These are phyloP conservation scores for Parazoanthus atlanticus DNA, from an alignment of 92 coral and sea anemone species.

Conservation along the genomic window DNA sequence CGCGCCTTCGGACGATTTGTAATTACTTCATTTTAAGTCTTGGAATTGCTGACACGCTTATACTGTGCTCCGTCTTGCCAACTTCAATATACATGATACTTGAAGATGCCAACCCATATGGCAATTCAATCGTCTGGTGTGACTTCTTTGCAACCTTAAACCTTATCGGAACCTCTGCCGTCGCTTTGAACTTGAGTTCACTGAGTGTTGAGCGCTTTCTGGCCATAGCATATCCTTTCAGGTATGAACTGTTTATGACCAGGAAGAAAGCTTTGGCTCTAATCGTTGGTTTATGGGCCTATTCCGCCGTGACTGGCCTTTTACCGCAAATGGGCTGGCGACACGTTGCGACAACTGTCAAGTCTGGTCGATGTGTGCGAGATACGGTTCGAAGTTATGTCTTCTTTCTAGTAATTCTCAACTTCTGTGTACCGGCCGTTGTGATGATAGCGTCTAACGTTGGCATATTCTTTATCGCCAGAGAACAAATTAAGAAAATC, in stretches of 20 bases:
- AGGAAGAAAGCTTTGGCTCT: conserved; percentile 44
- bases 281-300: conserved; percentile 64
- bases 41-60: conserved; percentile 71
- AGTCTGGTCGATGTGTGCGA: conserved; percentile 32
- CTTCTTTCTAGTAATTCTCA: conserved; percentile 56
- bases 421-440: conserved; percentile 77
- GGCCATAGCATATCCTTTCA: conserved; percentile 74
- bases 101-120: conserved; percentile 46
- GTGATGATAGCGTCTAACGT: conserved; percentile 63
- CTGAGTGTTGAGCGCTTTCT: conserved; percentile 75
- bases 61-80: conserved; percentile 67
- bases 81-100: conserved; percentile 58
- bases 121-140: conserved; percentile 62
- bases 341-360: conserved; percentile 22
- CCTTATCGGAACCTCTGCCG: conserved; percentile 68
- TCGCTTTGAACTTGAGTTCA: conserved; percentile 72
- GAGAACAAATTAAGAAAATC: conserved; percentile 68
- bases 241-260: conserved; percentile 68
- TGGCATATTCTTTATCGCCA: conserved; percentile 72
- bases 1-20: conserved; percentile 71
- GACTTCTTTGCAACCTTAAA: conserved; percentile 55
- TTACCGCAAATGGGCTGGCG: conserved; percentile 83
- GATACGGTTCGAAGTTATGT: conserved; percentile 58
- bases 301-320: conserved; percentile 65
- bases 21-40: conserved; percentile 80